Evolutionary conservation across 2,888 invertebrate genomes (phyloP), one percentile per base, ranked within the genome.

Genomic region (Carcina quercana): DNA sequence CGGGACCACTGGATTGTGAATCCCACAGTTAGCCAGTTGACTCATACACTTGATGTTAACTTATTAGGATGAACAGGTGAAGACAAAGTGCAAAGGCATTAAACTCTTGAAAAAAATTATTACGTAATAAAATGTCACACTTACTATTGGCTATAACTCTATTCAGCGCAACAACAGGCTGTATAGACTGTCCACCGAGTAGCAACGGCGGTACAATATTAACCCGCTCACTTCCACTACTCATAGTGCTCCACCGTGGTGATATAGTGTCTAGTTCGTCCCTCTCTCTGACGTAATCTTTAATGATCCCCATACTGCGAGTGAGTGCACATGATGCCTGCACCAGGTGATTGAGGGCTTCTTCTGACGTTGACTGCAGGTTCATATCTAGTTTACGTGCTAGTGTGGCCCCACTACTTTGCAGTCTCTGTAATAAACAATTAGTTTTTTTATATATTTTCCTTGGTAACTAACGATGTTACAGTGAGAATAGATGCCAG

Each of bases 161-260:
- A 28, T 68, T 75, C 2, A 83, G 51, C 2, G 76, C 56, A 0
- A 83, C 80, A 1, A 80, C 78, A 0, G 82, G 82, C 40, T 82
- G 82, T 39, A 80, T 71, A 1, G 70, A 66, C 38, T 66, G 67
- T 0, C 82, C 82, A 1, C 74, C 79, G 21, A 76, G 55, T 53
- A 74, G 52, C 62, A 70, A 49, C 0, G 82, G 82, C 1, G 68
- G 70, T 2, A 83, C 82, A 32, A 70, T 45, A 40, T 76, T 70
- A 2, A 80, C 57, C 39, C 59, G 73, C 6, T 75, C 73, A 0
- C 40, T 50, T 12, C 47, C 60, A 3, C 58, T 64, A n/a, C 70
- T 57, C 1, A 71, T 46, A 1, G 44, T 50, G 38, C 70, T 78
- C 80, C 78, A 76, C 2, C 71, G 45, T 0, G 73, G 73, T 0